These are phyloP conservation scores for Ictidomys tridecemlineatus DNA, from an alignment of 2,113 vertebrate species.

Conservation along the genomic window DNA sequence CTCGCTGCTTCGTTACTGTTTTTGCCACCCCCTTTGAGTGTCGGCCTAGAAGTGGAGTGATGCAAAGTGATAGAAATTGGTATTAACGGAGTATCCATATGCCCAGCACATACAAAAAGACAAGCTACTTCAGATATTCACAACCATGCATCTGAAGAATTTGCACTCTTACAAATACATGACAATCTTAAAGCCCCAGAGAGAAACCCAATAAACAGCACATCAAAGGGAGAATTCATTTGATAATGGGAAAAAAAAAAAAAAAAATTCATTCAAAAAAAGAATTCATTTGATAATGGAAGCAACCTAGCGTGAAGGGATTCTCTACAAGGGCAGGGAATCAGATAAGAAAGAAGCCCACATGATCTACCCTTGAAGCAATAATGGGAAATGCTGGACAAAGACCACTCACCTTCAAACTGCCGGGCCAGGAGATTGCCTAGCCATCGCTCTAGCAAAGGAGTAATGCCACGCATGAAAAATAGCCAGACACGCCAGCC, in stretches of 20 bases:
- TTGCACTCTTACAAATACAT: not conserved
- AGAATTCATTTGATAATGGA: not conserved
- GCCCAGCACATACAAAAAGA: not conserved
- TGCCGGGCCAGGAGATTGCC: constrained; percentile 99
- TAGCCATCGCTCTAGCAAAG: constrained; percentile 97
- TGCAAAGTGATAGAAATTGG: not conserved
- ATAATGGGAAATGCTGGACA: not conserved
- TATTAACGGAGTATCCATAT: not conserved
- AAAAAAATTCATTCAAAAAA: too few relatives aligned
- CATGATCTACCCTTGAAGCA: not conserved
- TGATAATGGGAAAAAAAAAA: not conserved
- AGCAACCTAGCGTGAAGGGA: not conserved
- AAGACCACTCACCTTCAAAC: constrained; percentile 94
- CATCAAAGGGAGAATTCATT: not conserved
- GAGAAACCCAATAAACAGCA: constrained; percentile 16
- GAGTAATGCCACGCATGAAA: constrained; percentile 99
- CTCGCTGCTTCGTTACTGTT: constrained; percentile 98
- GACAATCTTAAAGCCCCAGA: not conserved
- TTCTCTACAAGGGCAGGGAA: not conserved
- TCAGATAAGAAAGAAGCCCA: not conserved
- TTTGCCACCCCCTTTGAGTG: constrained; percentile 99
- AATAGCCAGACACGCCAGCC: constrained; percentile 99
- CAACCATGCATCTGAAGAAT: not conserved
- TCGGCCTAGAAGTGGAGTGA: constrained; percentile 89
- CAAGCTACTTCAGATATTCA: not conserved